phyloP scores from a whole-genome alignment of 2,888 invertebrate genomes.

The Hirtodrosophila trivittata region DNA sequence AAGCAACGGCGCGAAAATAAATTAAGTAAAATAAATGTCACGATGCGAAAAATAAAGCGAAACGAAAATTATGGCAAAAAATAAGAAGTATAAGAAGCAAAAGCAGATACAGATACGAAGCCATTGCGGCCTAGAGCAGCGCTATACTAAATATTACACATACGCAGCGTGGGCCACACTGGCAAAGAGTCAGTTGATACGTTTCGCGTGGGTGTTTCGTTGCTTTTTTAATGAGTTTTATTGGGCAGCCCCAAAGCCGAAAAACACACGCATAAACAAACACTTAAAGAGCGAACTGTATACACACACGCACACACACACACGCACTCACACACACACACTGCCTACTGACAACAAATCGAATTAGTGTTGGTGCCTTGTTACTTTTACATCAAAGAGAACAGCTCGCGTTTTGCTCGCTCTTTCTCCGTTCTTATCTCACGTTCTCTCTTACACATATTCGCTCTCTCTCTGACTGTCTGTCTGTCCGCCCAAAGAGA shows the following conservation, averaged over 20 bases:
- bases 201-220: slow-evolving; percentile 39
- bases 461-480: not conserved
- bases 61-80: slow-evolving; percentile 7
- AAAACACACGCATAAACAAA: slow-evolving; percentile 72
- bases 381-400: slow-evolving; percentile 39
- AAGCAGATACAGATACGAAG: slow-evolving; percentile 3
- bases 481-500: not conserved
- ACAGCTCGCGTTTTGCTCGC: not conserved
- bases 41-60: slow-evolving; percentile 52
- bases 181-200: slow-evolving; percentile 8
- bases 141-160: slow-evolving; percentile 53
- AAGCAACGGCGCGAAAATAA: slow-evolving; percentile 77
- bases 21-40: slow-evolving; percentile 81
- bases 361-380: slow-evolving; percentile 58
- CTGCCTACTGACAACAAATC: slow-evolving; percentile 55
- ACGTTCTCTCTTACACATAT: slow-evolving; percentile 7
- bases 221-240: slow-evolving; percentile 77
- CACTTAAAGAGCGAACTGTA: slow-evolving; percentile 68
- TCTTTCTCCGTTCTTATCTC: slow-evolving; percentile 8
- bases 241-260: slow-evolving; percentile 55
- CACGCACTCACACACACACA: slow-evolving; percentile 10
- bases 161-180: slow-evolving; percentile 57
- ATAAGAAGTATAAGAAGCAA: slow-evolving; percentile 1
- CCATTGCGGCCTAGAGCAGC: slow-evolving; percentile 15
- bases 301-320: slow-evolving; percentile 10